Conservation (phyloP, 1,140 invertebrate species). For the Caenorhabditis remanei region DNA sequence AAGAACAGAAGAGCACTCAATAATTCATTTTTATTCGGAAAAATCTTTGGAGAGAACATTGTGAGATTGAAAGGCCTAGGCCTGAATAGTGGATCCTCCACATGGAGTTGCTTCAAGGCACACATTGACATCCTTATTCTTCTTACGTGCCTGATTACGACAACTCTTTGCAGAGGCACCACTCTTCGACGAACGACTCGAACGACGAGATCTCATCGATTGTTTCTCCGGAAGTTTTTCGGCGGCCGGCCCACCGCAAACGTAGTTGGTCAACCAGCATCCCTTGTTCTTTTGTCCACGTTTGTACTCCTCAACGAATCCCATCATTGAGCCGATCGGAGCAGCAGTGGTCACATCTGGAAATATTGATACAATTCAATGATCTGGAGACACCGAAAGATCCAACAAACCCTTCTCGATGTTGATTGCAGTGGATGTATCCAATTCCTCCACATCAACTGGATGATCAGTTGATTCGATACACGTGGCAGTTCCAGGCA, state of each 20-base stretch:
- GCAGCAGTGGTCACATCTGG: conserved; percentile 15
- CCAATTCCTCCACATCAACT: conserved; percentile 6
- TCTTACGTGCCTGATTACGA: conserved; percentile 15
- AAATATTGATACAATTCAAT: neutral
- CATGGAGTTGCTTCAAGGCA: conserved; percentile 1
- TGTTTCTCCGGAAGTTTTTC: neutral
- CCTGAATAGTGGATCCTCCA: conserved; percentile 13
- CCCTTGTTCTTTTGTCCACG: neutral
- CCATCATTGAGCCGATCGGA: conserved; percentile 1
- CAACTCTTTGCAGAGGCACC: neutral
- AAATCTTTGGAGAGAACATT: too few species aligned
- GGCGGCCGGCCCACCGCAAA: neutral
- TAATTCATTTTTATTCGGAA: too few species aligned
- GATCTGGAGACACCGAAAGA: too few species aligned
- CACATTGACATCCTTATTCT: conserved; percentile 1
- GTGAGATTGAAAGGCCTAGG: neutral
- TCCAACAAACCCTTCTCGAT: conserved; percentile 7
- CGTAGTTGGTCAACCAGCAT: conserved; percentile 35
- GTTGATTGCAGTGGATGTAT: conserved; percentile 4
- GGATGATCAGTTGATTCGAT: conserved; percentile 13
- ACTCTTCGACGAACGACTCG: neutral
- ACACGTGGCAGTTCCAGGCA: conserved; percentile 33
- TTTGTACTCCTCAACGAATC: conserved; percentile 34
- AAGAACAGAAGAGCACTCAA: too few species aligned
- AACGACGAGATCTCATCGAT: conserved; percentile 31